These are phyloP conservation scores for Serranus cabrilla DNA, from an alignment of 2,797 vertebrate genomes.

Conservation along the genomic window DNA sequence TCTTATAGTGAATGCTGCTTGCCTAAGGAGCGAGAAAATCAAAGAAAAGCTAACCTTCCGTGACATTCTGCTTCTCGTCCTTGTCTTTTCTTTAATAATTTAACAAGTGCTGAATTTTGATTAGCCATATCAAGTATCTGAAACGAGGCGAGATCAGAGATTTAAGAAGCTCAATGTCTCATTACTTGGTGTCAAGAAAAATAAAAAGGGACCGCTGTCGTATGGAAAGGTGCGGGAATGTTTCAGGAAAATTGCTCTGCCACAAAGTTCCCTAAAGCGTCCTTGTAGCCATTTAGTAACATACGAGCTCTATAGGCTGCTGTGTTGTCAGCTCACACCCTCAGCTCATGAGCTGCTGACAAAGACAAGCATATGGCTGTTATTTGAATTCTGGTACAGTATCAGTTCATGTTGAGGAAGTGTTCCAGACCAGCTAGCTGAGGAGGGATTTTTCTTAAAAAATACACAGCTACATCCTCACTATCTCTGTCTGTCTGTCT, in stretches of 20 bases:
- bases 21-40: conserved; percentile 69
- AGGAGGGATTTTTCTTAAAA: conserved; percentile 33
- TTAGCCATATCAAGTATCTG: conserved; percentile 43
- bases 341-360: conserved; percentile 31
- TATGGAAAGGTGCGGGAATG: conserved; percentile 17
- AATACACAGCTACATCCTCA: conserved; percentile 46
- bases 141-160: conserved; percentile 48
- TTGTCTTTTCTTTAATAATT: conserved; percentile 70
- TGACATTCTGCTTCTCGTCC: conserved; percentile 62
- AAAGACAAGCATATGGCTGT: conserved; percentile 53
- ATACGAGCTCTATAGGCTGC: conserved; percentile 35
- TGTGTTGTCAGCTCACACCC: conserved; percentile 39
- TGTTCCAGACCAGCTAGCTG: conserved; percentile 48
- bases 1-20: conserved; percentile 60
- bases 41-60: conserved; percentile 71
- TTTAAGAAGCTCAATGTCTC: conserved; percentile 56
- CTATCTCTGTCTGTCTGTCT: conserved; percentile 58
- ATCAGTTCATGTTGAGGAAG: conserved; percentile 44
- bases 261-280: conserved; percentile 36
- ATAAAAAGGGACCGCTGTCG: conserved; percentile 25
- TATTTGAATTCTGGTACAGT: conserved; percentile 59
- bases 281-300: conserved; percentile 48
- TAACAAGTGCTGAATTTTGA: conserved; percentile 69
- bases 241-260: conserved; percentile 21
- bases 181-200: conserved; percentile 41